Evolutionary conservation across 2,888 invertebrate species (phyloP), one percentile per base, ranked within the genome.

Genomic region (Teleiodes luculella): DNA sequence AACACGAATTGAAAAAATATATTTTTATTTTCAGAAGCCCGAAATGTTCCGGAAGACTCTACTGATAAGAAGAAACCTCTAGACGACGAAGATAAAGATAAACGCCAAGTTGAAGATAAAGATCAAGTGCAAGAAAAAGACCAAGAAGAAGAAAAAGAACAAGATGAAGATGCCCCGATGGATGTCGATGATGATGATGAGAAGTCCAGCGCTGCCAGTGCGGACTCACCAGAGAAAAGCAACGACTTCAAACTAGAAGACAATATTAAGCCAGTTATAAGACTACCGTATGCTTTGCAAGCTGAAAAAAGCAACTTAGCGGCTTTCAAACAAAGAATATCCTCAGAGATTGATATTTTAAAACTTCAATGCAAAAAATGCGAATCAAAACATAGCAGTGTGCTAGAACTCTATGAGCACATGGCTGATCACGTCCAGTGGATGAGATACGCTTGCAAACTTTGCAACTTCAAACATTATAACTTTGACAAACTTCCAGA

Each of bases 401-500:
- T 90, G 13, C 81, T 86, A 49, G 90, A 91, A 61, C 71, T 94
- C 5, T 83, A 92, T 20, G 78, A 82, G 46, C 95, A 95, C 65
- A 92, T 93, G 80, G 92, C 94, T 0, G 67, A 67, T 3, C 95
- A 95, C 71, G 91, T 93, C 56, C 92, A 93, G 57, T 94, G 94
- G 93, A 91, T 93, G 66, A 91, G 95, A 28, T 96, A 93, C 72
- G 93, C 94, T 54, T 96, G 96, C 71, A 93, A 92, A 67, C 78
- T 93, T 14, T 96, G 96, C 76, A 91, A 92, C 50, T 95, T 92
- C 68, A 92, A 92, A 68, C 91, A 93, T 57, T 94, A 93, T 62
- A 83, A 91, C 11, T 93, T 92, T 63, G 91, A 91, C 47, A 93
- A 93, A 60, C 91, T 94, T 43, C 90, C 92, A 1, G 91, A 92